phyloP scores from a whole-genome alignment of 2,113 vertebrate species.

The Oophaga pumilio region DNA sequence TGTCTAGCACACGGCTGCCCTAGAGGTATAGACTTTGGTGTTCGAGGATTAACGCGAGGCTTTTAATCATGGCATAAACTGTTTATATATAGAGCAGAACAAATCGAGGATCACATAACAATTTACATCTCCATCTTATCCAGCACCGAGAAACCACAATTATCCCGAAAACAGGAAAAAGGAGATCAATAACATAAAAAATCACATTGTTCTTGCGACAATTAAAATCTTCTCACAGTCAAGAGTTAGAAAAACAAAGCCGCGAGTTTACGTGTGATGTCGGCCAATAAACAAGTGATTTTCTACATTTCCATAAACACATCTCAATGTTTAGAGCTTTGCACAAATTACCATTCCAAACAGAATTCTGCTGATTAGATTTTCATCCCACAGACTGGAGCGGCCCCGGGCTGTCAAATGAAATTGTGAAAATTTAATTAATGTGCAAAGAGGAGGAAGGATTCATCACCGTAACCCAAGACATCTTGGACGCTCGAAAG shows the following conservation, averaged over 20 bases:
- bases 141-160: slow-evolving; percentile 28
- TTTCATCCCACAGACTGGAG: slow-evolving; percentile 1
- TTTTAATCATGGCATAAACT: slow-evolving; percentile 33
- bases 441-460: background rate
- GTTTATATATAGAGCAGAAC: slow-evolving; percentile 35
- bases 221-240: slow-evolving; percentile 45
- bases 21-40: background rate
- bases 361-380: slow-evolving; percentile 1
- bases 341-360: slow-evolving; percentile 18
- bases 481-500: background rate
- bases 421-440: slow-evolving; percentile 2
- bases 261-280: background rate
- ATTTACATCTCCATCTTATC: slow-evolving; percentile 25
- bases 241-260: slow-evolving; percentile 8
- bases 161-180: slow-evolving; percentile 19
- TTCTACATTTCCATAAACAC: slow-evolving; percentile 50
- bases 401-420: background rate
- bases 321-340: slow-evolving; percentile 1
- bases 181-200: slow-evolving; percentile 13
- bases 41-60: slow-evolving; percentile 19
- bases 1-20: background rate
- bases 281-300: slow-evolving; percentile 47
- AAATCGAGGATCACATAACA: slow-evolving; percentile 23
- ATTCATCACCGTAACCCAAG: background rate
- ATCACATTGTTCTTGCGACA: slow-evolving; percentile 29